phyloP scores from a whole-genome alignment of 2,888 invertebrate species.

The Coleophora deauratella region DNA sequence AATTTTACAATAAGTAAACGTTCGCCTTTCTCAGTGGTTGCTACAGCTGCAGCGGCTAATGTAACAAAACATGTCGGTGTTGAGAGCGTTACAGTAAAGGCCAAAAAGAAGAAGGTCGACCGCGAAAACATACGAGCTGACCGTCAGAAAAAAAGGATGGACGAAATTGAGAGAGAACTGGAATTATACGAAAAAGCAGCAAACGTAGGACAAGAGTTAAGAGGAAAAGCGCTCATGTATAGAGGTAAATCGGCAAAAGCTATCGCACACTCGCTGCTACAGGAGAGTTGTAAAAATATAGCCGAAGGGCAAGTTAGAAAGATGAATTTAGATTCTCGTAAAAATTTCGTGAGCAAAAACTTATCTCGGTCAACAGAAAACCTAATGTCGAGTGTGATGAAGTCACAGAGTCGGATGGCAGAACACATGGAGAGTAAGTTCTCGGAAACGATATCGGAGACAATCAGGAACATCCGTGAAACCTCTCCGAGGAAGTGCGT shows the following conservation, averaged over 20 bases:
- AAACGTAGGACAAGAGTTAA: conserved; percentile 65
- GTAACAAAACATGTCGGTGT: conserved; percentile 77
- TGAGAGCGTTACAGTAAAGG: conserved; percentile 63
- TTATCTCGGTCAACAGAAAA: conserved; percentile 31
- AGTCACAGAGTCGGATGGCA: conserved; percentile 20
- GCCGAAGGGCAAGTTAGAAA: conserved; percentile 45
- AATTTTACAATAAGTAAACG: conserved; percentile 75
- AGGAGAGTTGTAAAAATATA: conserved; percentile 74
- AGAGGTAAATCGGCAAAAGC: conserved; percentile 84
- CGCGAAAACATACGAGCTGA: conserved; percentile 48
- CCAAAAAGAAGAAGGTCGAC: conserved; percentile 62
- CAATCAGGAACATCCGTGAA: conserved; percentile 38
- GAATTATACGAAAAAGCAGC: conserved; percentile 55
- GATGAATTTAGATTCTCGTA: conserved; percentile 37
- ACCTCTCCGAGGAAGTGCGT: conserved; percentile 48
- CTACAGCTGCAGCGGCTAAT: conserved; percentile 76
- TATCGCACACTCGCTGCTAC: conserved; percentile 78
- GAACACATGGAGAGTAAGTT: conserved; percentile 24
- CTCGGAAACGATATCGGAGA: conserved; percentile 36
- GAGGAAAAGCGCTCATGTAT: conserved; percentile 72
- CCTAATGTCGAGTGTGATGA: conserved; percentile 29
- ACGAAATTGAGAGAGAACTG: conserved; percentile 53
- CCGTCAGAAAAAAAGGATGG: conserved; percentile 61
- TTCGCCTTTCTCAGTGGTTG: conserved; percentile 76
- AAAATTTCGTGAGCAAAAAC: conserved; percentile 30